phyloP scores from a whole-genome alignment of 2,888 invertebrate genomes.

The Melanchra persicariae region DNA sequence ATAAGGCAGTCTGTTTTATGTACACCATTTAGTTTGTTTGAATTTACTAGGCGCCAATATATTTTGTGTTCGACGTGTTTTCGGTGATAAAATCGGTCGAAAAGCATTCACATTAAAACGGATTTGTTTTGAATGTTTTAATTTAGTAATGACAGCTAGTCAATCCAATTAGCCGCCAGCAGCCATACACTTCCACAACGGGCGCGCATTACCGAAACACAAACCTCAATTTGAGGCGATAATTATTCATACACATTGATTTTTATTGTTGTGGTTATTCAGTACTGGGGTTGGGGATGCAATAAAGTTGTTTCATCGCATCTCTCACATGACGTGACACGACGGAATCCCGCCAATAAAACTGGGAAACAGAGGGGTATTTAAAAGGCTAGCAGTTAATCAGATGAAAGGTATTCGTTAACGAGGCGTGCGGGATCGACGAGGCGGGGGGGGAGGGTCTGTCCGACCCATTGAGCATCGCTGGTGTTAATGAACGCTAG shows the following conservation, averaged over 20 bases:
- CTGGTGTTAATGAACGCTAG: constrained; percentile 65
- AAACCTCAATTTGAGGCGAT: constrained; percentile 20
- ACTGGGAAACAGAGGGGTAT: constrained; percentile 58
- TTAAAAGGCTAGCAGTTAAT: constrained; percentile 69
- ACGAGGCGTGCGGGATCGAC: constrained; percentile 64
- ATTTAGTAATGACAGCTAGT: constrained; percentile 45
- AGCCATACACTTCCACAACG: constrained; percentile 18
- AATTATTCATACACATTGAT: constrained; percentile 32
- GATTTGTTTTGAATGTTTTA: constrained; percentile 43
- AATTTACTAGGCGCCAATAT: constrained; percentile 11
- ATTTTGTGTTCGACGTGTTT: constrained; percentile 29
- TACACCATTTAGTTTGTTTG: constrained; percentile 32
- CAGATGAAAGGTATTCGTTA: constrained; percentile 70
- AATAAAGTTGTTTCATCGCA: constrained; percentile 37
- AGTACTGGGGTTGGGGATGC: constrained; percentile 7
- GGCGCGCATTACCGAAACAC: constrained; percentile 22
- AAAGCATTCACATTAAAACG: constrained; percentile 13
- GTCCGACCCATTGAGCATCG: constrained; percentile 68
- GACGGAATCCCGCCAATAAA: constrained; percentile 48
- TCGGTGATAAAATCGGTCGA: constrained; percentile 26
- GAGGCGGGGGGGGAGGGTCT: constrained; percentile 2
- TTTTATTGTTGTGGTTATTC: constrained; percentile 29
- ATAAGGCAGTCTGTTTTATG: constrained; percentile 47
- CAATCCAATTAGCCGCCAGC: constrained; percentile 46
- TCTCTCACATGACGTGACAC: constrained; percentile 46